Evolutionary conservation across 2,797 vertebrate species (phyloP).

Genomic region (Agapornis canus): DNA sequence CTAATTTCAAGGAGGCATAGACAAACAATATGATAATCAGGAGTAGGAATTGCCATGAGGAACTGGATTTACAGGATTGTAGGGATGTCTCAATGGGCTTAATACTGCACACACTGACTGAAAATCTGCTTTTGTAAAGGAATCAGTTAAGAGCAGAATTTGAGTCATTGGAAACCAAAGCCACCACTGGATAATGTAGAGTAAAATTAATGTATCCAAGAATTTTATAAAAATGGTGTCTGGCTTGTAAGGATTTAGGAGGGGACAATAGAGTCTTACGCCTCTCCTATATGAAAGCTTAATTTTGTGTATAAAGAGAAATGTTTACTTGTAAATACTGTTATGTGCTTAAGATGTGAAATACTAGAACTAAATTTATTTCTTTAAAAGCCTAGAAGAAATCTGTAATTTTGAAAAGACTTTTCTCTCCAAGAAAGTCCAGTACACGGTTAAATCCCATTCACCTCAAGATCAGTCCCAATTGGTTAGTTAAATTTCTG

Average conservation of each 20-base stretch:
- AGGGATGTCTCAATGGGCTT: neutral
- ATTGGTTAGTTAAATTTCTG: neutral
- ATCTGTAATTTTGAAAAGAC: neutral
- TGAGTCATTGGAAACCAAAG: neutral
- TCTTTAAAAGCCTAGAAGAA: neutral
- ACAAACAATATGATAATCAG: neutral
- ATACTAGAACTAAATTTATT: neutral
- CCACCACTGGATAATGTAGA: neutral
- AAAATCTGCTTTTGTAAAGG: slow-evolving; percentile 9
- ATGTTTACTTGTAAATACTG: slow-evolving; percentile 19
- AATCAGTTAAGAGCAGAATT: slow-evolving; percentile 11
- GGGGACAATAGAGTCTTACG: neutral
- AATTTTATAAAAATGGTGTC: neutral
- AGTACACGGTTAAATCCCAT: neutral
- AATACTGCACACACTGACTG: neutral
- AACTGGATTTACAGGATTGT: neutral
- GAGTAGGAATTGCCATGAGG: neutral
- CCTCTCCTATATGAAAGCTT: neutral
- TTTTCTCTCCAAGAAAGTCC: neutral
- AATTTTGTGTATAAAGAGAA: neutral
- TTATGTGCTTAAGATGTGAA: neutral
- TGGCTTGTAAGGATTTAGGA: neutral
- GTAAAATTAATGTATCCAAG: neutral
- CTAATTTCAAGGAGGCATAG: neutral
- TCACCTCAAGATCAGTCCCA: neutral